Base-by-base conservation (phyloP, 2,797 vertebrate species). In the Hylomyscus alleni region DNA sequence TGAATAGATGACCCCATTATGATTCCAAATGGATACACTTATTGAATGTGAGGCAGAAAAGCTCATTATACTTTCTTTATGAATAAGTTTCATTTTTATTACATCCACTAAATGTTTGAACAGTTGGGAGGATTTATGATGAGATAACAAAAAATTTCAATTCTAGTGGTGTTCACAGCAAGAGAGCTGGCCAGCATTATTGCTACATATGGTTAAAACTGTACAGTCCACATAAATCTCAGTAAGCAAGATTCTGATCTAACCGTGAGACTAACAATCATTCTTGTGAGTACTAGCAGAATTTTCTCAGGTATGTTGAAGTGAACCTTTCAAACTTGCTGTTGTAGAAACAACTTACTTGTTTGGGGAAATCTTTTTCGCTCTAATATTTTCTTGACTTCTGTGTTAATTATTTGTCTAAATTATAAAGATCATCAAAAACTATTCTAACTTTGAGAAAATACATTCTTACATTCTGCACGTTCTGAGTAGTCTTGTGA, bases 111-210 rank as follows among this genome's bases (percentile, higher is more conserved):
- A 62, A 56, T 96, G 22, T 89, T 76, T 83, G 95, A 91, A 94
- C 73, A 86, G 67, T 92, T 22, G 31, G 26, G 82, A 93, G 31
- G 80, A 94, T 96, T 96, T 95, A 95, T 94, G 86, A 97, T 93
- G 83, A 93, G 75, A 84, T 89, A 83, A 95, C 83, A 84, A 96
- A 93, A 93, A 91, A 84, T 97, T 58, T 95, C 62, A 82, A 37
- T 96, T 95, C 91, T 89, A 56, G 17, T 22, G 29, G n/a, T 91
- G 40, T 96, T 95, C 80, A 52, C 73, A 92, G 86, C 56, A 94
- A 86, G 56, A 92, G 40, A 95, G 60, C 69, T 94, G 86, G 29
- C 56, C 10, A 75, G 26, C 34, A 77, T 94, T 93, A 87, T 1
- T 89, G 44, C 69, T 76, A 95, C 80, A 85, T 94, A 93, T 95